phyloP scores from a whole-genome alignment of 2,113 vertebrate genomes.

The Dicerorhinus sumatrensis region DNA sequence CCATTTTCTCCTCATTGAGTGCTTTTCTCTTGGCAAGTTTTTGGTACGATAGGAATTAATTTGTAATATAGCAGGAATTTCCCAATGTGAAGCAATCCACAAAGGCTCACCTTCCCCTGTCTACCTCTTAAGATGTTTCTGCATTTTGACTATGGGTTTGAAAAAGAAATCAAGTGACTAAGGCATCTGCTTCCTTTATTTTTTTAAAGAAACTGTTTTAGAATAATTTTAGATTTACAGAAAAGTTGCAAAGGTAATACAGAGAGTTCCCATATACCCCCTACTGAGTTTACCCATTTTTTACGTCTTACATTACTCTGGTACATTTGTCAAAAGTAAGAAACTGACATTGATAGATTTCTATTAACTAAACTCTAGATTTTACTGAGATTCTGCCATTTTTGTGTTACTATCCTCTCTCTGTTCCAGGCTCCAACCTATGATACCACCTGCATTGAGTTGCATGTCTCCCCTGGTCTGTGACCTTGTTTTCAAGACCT shows the following conservation, averaged over 20 bases:
- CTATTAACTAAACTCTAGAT: not conserved
- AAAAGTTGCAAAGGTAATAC: not conserved
- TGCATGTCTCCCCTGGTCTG: not conserved
- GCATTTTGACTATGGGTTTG: slow-evolving; percentile 8
- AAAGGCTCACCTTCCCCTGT: not conserved
- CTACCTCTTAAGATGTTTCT: not conserved
- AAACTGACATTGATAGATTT: not conserved
- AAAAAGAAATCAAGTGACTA: slow-evolving; percentile 15
- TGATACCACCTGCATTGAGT: not conserved
- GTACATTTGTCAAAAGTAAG: not conserved
- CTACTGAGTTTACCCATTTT: not conserved
- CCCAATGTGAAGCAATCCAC: not conserved
- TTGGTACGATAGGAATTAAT: not conserved
- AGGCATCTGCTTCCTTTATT: not conserved
- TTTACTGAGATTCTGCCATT: not conserved
- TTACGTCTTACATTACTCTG: not conserved
- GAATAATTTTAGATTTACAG: not conserved
- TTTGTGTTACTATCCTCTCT: not conserved
- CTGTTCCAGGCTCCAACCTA: not conserved
- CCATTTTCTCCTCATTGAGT: not conserved
- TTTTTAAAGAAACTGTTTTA: not conserved
- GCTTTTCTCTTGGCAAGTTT: slow-evolving; percentile 25
- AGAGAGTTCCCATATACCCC: not conserved
- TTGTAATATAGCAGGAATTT: slow-evolving; percentile 18
- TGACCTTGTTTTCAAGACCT: not conserved